phyloP scores from a whole-genome alignment of 2,888 invertebrate species.

The Andrena praecox region DNA sequence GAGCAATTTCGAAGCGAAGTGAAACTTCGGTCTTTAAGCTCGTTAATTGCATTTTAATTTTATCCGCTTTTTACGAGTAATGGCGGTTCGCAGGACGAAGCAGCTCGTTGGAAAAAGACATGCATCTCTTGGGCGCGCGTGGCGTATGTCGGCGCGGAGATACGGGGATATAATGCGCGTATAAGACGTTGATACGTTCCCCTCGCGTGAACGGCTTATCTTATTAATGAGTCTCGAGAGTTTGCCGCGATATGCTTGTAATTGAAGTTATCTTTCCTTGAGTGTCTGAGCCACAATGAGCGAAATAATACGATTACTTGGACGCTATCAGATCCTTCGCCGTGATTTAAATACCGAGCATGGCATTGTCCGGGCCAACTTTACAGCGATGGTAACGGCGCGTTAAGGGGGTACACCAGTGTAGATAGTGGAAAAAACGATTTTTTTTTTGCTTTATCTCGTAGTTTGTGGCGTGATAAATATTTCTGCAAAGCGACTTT shows the following conservation, averaged over 20 bases:
- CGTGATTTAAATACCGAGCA: not conserved
- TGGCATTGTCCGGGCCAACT: not conserved
- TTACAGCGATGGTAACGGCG: not conserved
- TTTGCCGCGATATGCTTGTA: not conserved
- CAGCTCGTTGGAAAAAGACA: not conserved
- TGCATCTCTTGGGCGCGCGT: too few species aligned
- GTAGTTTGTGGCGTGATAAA: too few species aligned
- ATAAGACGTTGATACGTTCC: constrained; percentile 6
- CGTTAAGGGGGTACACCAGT: too few species aligned
- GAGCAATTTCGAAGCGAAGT: constrained; percentile 15
- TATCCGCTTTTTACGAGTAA: constrained; percentile 18
- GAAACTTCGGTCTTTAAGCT: constrained; percentile 40
- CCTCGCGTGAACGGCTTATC: constrained; percentile 26
- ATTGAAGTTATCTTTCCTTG: constrained; percentile 2
- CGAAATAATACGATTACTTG: constrained; percentile 10
- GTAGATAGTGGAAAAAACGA: too few species aligned
- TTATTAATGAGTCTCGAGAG: constrained; percentile 24
- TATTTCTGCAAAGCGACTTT: too few species aligned
- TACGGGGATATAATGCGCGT: not conserved
- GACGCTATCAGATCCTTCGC: not conserved
- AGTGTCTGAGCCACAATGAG: not conserved
- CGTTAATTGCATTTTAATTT: constrained; percentile 51
- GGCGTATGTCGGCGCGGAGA: too few species aligned
- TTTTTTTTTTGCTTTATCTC: too few species aligned
- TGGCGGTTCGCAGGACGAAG: not conserved